Evolutionary conservation across 2,888 invertebrate genomes (phyloP).

Genomic region (Willowsia nigromaculata): DNA sequence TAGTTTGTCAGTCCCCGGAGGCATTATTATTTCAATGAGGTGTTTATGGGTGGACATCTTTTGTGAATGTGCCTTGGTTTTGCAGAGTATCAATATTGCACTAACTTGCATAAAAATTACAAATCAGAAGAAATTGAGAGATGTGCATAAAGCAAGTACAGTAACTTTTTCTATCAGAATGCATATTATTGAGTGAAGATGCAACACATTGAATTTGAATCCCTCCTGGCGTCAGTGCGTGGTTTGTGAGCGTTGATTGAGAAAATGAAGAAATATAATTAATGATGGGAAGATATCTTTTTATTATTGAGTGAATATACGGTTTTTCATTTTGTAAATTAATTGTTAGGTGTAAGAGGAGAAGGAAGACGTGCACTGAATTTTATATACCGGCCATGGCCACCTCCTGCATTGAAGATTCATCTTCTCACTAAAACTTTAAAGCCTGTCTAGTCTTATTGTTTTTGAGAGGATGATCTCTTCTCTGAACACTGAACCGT

Average conservation of each 20-base stretch:
- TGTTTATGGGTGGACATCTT: neutral
- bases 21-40: neutral
- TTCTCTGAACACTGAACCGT: constrained; percentile 54
- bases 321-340: too few relatives aligned
- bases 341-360: too few relatives aligned
- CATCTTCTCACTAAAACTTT: too few relatives aligned
- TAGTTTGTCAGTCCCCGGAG: neutral
- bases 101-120: too few relatives aligned
- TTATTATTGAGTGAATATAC: neutral
- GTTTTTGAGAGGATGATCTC: constrained; percentile 6
- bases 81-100: neutral
- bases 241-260: neutral
- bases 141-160: too few relatives aligned
- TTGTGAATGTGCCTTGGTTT: neutral
- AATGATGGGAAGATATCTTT: neutral
- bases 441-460: neutral
- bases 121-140: too few relatives aligned
- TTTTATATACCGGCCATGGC: neutral
- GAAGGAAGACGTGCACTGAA: constrained; percentile 2
- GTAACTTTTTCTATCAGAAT: neutral
- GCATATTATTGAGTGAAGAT: too few relatives aligned
- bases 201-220: neutral
- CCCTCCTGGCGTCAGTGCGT: neutral
- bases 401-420: neutral
- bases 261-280: neutral